phyloP scores from a whole-genome alignment of 1,140 invertebrate genomes.

The Nephila pilipes region DNA sequence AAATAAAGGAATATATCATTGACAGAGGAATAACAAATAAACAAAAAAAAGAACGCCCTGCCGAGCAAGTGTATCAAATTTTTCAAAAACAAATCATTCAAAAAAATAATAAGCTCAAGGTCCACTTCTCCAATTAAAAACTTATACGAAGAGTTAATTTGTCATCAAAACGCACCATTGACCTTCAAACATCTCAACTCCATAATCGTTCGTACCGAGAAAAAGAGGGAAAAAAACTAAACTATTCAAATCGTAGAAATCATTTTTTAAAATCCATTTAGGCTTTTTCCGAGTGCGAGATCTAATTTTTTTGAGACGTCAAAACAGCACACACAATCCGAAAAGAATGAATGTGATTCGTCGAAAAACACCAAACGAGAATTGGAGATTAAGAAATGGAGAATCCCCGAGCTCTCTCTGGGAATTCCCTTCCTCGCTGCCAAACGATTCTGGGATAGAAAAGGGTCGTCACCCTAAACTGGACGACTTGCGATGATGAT shows the following conservation, averaged over 20 bases:
- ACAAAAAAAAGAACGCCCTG: no score
- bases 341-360: background rate
- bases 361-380: background rate
- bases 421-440: conserved; percentile 30
- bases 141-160: no score
- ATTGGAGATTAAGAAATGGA: background rate
- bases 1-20: no score
- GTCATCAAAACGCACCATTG: background rate
- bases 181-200: background rate
- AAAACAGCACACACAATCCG: background rate
- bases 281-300: background rate
- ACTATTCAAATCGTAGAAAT: background rate
- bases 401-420: conserved; percentile 52
- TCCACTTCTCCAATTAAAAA: no score
- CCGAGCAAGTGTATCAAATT: no score
- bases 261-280: background rate
- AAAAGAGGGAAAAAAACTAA: background rate
- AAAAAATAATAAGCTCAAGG: no score
- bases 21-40: no score
- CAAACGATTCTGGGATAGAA: conserved; percentile 16
- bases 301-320: conserved; percentile 21
- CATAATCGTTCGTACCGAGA: background rate
- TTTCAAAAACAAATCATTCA: no score
- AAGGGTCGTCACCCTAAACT: background rate
- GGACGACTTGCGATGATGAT: background rate